Evolutionary conservation across 2,888 invertebrate species (phyloP), one percentile per base, ranked within the genome.

Genomic region (Kryphioiulus occultus): DNA sequence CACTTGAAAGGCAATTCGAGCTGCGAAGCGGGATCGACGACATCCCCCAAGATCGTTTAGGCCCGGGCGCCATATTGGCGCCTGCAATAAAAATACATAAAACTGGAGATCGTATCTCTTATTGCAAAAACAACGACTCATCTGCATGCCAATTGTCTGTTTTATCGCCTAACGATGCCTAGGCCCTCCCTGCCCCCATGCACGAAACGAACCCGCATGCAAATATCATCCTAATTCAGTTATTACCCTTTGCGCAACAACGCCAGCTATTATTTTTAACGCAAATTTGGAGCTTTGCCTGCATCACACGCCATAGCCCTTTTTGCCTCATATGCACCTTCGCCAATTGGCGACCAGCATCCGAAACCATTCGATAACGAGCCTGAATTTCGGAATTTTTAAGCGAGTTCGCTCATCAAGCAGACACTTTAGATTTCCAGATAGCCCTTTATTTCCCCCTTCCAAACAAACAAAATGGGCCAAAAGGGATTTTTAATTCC

Each of bases 141-240:
- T 68, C 68, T 68, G 68, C 68, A 68, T 68, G 68, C 68, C 68
- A 68, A 68, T 68, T 68, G 68, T 68, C 68, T 68, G 68, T 26
- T 68, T 68, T 68, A 68, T 68, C 68, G 68, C n/a, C 19, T n/a
- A 17, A 17, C n/a, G 59, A 59, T 59, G 59, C n/a, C 59, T 19
- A 2, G 17, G 59, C n/a, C 59, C 22, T 9, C 59, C 22, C 59
- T 22, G n/a, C 59, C 17, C 47, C 47, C 47, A 10, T 22, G 22
- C n/a, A 22, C 17, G 59, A 10, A 15, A 10, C 42, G 53, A 53
- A 53, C 53, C 53, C 17, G 19, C 59, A 22, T 12, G 26, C 68
- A 68, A 68, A 68, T n/a, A 68, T 68, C 26, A 68, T 26, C 68
- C 68, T 68, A 68, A 68, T 68, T 68, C 68, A 68, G 68, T 68